A percentile compares a stretch with the other conserved stretches of the same genome.
These are phyloP conservation scores for Teleogryllus occipitalis DNA, from an alignment of 1,140 invertebrate genomes.

Conservation along the genomic window DNA sequence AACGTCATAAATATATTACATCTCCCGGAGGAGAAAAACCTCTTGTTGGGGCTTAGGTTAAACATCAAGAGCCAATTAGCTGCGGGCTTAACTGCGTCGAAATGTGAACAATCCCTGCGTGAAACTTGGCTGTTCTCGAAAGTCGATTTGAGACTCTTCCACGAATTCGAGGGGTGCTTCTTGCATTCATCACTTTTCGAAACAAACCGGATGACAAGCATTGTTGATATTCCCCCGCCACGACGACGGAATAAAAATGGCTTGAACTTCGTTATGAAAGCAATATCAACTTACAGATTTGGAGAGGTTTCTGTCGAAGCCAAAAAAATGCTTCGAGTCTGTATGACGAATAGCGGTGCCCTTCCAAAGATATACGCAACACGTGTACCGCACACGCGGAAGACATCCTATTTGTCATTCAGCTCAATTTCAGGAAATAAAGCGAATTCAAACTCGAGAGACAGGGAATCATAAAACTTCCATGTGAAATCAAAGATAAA, in stretches of 20 bases:
- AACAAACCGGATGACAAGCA: background rate
- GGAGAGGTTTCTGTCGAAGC: background rate
- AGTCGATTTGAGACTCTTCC: background rate
- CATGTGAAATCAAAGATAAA: conserved; percentile 5
- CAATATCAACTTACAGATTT: background rate
- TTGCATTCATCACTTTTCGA: background rate
- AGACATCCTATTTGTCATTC: background rate
- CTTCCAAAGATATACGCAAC: background rate
- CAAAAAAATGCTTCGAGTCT: background rate
- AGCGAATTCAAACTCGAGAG: background rate
- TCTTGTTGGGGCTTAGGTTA: no score
- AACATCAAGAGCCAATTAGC: no score
- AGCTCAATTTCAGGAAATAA: background rate
- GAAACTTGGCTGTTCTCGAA: background rate
- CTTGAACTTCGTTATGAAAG: background rate
- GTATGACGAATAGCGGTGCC: background rate
- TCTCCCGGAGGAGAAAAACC: no score
- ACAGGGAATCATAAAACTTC: conserved; percentile 1
- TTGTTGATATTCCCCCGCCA: background rate
- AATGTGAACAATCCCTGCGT: no score
- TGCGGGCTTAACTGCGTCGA: no score
- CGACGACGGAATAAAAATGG: background rate
- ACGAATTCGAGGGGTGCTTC: background rate
- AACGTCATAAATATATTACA: no score
- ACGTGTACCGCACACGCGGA: background rate